Evolutionary conservation across 1,140 invertebrate genomes (phyloP).

Genomic region (Calycopis cecrops): DNA sequence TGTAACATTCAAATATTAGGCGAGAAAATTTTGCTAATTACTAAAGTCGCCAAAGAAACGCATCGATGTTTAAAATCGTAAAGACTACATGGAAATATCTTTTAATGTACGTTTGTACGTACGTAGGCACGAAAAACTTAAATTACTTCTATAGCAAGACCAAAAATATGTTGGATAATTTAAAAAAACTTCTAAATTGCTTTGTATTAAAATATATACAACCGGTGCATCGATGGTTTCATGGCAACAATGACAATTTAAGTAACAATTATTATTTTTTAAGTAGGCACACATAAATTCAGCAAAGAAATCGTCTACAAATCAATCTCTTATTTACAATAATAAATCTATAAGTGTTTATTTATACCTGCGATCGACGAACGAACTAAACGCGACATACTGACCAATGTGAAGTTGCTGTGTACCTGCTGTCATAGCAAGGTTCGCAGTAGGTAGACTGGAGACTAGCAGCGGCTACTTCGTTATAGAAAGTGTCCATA

Average conservation of each 20-base stretch:
- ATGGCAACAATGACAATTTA: slow-evolving; percentile 27
- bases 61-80: not conserved
- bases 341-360: slow-evolving; percentile 18
- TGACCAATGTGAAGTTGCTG: not conserved
- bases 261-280: slow-evolving; percentile 28
- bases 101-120: too few species aligned
- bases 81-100: too few species aligned
- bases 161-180: too few species aligned
- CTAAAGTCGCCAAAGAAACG: slow-evolving; percentile 31
- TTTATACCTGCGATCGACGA: slow-evolving; percentile 47
- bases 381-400: not conserved
- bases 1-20: slow-evolving; percentile 58
- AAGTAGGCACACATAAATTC: slow-evolving; percentile 59
- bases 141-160: too few species aligned
- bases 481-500: not conserved
- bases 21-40: slow-evolving; percentile 61
- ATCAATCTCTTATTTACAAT: slow-evolving; percentile 58
- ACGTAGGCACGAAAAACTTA: too few species aligned
- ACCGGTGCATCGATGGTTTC: slow-evolving; percentile 21
- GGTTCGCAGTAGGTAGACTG: too few species aligned
- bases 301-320: slow-evolving; percentile 61
- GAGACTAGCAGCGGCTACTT: too few species aligned
- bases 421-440: too few species aligned
- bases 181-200: not conserved
- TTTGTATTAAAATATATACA: not conserved